A percentile compares a stretch with the other conserved stretches of the same genome.
Evolutionary conservation across 2,888 invertebrate genomes (phyloP).

Genomic region (Limnephilus rhombicus): DNA sequence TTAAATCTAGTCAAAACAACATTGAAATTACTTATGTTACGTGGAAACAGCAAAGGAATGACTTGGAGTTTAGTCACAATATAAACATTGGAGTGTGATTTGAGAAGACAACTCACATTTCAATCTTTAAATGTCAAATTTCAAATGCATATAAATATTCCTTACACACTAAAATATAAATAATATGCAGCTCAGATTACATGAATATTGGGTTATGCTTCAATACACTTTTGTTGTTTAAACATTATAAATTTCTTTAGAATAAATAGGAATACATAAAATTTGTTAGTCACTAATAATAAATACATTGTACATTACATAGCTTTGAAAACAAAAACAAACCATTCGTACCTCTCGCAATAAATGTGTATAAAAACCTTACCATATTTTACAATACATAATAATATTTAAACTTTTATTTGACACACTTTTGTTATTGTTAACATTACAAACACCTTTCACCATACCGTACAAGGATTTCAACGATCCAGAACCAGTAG

Average conservation of each 20-base stretch:
- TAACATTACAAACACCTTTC: not conserved
- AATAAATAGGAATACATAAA: constrained; percentile 60
- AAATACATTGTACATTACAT: constrained; percentile 38
- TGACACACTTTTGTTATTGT: constrained; percentile 54
- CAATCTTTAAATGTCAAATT: constrained; percentile 28
- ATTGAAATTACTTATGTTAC: too few species aligned
- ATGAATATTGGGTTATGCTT: not conserved
- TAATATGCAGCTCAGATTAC: constrained; percentile 45
- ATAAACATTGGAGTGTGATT: not conserved
- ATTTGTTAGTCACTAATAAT: constrained; percentile 50
- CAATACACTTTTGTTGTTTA: constrained; percentile 32
- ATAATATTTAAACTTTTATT: constrained; percentile 35
- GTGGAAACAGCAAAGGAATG: not conserved
- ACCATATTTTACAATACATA: constrained; percentile 13
- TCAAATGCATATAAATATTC: constrained; percentile 42
- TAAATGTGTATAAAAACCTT: not conserved
- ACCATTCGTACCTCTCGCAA: constrained; percentile 12
- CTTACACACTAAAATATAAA: constrained; percentile 54
- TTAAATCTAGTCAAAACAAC: too few species aligned
- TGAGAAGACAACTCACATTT: not conserved
- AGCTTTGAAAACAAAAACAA: constrained; percentile 11
- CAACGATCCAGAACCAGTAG: not conserved
- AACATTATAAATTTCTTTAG: constrained; percentile 57
- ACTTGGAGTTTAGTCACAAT: not conserved
- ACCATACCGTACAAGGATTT: not conserved